Evolutionary conservation across 1,140 invertebrate genomes (phyloP), one percentile per base, ranked within the genome.

Genomic region (Cotesia typhae): DNA sequence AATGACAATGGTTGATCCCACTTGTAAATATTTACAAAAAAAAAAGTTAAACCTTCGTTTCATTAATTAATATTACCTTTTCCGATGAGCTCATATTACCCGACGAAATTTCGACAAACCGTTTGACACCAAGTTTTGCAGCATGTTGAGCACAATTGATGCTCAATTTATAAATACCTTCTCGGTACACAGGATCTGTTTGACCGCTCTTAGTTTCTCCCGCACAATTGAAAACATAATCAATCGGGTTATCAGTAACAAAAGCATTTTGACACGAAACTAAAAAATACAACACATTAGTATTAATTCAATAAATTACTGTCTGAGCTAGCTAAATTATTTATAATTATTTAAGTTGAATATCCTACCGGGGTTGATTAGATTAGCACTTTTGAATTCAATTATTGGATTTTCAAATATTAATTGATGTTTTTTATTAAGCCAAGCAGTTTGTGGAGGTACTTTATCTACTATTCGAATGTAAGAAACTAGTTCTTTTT

Each of bases 381-480:
- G 89, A 88, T 97, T 97, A 51, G 94, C 93, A 88, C 95, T 97
- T 85, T 91, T 92, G 82, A 96, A 97, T 83, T 95, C 93, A n/a
- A 98, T 91, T 79, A 91, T 87, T 65, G 92, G 89, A 84, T 89
- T 88, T 38, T 91, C 85, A 85, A 96, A 96, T 51, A 90, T 84
- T 79, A 90, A 88, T 64, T 90, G 88, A 80, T 96, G 95, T 74
- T 87, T 85, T 9, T 88, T 83, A 83, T 95, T 96, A 4, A 98
- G 85, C 92, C 95, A 98, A 4, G 95, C 95, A 78, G 95, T 93
- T 85, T 96, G 93, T 2, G 95, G 95, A 36, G 95, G 95, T 14
- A 96, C 95, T 88, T 97, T 98, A 87, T 98, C 96, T 72, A 95
- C 93, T 63, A 96, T 91, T 79, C 94, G 90, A 52, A 97, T 84